phyloP scores from a whole-genome alignment of 2,113 vertebrate genomes.

The Oncorhynchus gorbuscha region DNA sequence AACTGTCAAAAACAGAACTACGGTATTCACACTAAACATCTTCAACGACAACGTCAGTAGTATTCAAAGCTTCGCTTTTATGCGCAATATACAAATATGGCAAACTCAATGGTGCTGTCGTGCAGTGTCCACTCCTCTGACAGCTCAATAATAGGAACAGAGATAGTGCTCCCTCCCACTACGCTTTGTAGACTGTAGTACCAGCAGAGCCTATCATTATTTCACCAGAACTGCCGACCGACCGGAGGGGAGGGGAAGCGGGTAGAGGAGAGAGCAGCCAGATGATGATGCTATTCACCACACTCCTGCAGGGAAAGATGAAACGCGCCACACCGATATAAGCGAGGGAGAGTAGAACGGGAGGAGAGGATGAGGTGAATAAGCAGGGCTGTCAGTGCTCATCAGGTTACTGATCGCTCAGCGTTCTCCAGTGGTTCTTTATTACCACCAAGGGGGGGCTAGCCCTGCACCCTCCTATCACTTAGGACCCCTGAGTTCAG shows the following conservation, averaged over 20 bases:
- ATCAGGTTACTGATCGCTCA: conserved; percentile 9
- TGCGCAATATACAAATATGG: too few relatives aligned
- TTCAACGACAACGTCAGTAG: too few relatives aligned
- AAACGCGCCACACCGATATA: conserved; percentile 23
- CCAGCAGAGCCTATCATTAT: conserved; percentile 22
- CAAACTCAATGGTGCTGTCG: conserved; percentile 13
- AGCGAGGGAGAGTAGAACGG: neutral
- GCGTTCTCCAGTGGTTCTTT: conserved; percentile 11
- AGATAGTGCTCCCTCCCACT: conserved; percentile 32
- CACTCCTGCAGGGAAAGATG: conserved; percentile 28
- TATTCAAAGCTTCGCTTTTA: too few relatives aligned
- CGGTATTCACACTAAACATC: too few relatives aligned
- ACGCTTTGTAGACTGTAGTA: conserved; percentile 31
- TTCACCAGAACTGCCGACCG: conserved; percentile 33
- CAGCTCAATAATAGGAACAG: conserved; percentile 31
- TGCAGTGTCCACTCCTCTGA: conserved; percentile 9
- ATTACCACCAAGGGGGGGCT: conserved; percentile 23
- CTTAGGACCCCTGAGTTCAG: neutral
- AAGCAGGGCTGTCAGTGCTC: conserved; percentile 8
- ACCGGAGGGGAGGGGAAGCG: conserved; percentile 26
- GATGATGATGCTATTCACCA: conserved; percentile 37
- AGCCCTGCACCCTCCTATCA: neutral
- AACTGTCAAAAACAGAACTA: too few relatives aligned
- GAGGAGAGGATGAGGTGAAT: conserved; percentile 8
- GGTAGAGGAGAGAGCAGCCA: conserved; percentile 4